phyloP scores from a whole-genome alignment of 2,888 invertebrate species.

The Minunthozetes semirufus region DNA sequence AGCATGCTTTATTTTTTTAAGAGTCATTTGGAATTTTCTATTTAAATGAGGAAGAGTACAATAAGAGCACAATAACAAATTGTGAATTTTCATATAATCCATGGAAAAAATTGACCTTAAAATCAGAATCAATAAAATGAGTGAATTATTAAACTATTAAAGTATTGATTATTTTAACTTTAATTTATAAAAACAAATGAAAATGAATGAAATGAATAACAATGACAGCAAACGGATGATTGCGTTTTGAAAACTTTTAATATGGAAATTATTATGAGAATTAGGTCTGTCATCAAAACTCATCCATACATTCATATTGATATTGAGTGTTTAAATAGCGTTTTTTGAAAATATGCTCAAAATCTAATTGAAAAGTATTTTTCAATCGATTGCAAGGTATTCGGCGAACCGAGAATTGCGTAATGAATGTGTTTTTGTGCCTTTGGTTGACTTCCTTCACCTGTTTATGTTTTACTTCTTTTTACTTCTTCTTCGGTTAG shows the following conservation, averaged over 20 bases:
- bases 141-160: neutral
- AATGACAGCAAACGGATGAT: too few relatives aligned
- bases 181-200: neutral
- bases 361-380: neutral
- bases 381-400: neutral
- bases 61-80: too few relatives aligned
- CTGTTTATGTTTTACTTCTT: slow-evolving; percentile 5
- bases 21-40: too few relatives aligned
- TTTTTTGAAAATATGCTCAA: neutral
- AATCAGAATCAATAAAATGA: neutral
- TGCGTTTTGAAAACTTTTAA: too few relatives aligned
- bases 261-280: too few relatives aligned
- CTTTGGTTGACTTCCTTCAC: slow-evolving; percentile 19
- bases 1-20: too few relatives aligned
- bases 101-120: neutral
- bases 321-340: too few relatives aligned
- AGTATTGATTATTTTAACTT: neutral
- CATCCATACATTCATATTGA: too few relatives aligned
- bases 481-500: neutral
- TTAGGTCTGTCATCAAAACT: too few relatives aligned
- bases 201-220: too few relatives aligned
- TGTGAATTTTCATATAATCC: too few relatives aligned
- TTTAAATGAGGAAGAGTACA: too few relatives aligned
- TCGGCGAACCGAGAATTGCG: neutral
- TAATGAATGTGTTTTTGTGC: slow-evolving; percentile 28